Percentiles rank a stretch among this genome's conserved stretches.
Evolutionary conservation across 2,797 vertebrate genomes (phyloP).

Genomic region (Schizopygopsis pylzovi): DNA sequence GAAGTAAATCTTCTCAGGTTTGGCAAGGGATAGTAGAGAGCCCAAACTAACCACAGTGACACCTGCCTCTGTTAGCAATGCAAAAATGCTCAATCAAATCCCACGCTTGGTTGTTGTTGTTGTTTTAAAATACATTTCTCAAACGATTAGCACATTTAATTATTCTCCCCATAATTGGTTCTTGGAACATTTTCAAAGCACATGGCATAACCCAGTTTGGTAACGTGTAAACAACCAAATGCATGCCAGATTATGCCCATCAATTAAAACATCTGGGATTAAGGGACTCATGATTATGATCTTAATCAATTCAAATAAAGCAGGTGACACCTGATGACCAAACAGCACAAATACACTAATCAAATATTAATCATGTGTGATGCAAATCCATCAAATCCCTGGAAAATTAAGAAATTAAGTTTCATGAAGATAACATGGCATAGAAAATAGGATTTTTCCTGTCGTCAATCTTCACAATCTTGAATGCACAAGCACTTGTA

Average conservation of each 20-base stretch:
- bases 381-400: background rate
- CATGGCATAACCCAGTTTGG: constrained; percentile 2
- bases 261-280: constrained; percentile 9
- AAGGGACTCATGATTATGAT: constrained; percentile 1
- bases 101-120: no score
- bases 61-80: background rate
- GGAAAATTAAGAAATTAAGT: background rate
- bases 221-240: constrained; percentile 6
- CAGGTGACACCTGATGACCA: constrained; percentile 8
- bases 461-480: background rate
- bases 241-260: background rate
- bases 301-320: constrained; percentile 27
- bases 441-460: background rate
- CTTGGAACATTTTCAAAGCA: constrained; percentile 19
- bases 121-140: background rate
- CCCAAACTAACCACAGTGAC: background rate
- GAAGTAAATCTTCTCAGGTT: background rate
- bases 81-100: constrained; percentile 2
- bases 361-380: background rate
- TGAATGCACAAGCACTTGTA: background rate
- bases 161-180: constrained; percentile 6
- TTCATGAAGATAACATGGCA: background rate
- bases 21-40: background rate
- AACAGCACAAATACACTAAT: background rate
- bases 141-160: background rate